These are phyloP conservation scores for Caranx melampygus DNA, from an alignment of 2,113 vertebrate genomes.

Conservation along the genomic window DNA sequence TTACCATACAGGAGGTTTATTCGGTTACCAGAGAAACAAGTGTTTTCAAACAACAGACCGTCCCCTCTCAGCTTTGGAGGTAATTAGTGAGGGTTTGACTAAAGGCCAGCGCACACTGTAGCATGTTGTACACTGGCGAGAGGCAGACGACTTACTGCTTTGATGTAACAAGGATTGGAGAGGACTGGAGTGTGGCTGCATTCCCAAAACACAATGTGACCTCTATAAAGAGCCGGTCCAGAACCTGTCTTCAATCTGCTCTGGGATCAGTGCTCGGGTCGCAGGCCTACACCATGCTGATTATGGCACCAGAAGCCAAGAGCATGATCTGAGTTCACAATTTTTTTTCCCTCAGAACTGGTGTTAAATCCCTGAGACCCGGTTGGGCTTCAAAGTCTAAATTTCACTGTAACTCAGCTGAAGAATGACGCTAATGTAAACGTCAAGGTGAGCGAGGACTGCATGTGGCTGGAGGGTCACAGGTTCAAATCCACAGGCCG, in stretches of 20 bases:
- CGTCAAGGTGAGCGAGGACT: neutral
- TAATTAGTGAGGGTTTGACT: constrained; percentile 66
- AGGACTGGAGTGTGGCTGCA: constrained; percentile 43
- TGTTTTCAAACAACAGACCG: constrained; percentile 63
- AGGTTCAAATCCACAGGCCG: constrained; percentile 5
- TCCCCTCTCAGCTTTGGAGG: constrained; percentile 45
- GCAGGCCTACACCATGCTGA: constrained; percentile 34
- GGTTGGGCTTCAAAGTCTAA: neutral
- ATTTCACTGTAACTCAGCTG: neutral
- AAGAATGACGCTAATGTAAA: neutral
- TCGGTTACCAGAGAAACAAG: constrained; percentile 70
- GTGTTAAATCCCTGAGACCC: constrained; percentile 6
- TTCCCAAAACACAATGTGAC: constrained; percentile 66
- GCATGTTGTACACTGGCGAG: constrained; percentile 41
- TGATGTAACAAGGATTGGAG: constrained; percentile 60
- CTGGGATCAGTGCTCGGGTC: constrained; percentile 40
- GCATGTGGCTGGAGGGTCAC: neutral
- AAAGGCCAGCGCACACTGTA: constrained; percentile 46
- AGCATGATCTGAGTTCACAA: constrained; percentile 15
- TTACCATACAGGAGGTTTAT: constrained; percentile 32
- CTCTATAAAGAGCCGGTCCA: constrained; percentile 31
- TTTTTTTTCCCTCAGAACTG: constrained; percentile 19
- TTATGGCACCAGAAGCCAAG: constrained; percentile 31
- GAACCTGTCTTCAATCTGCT: constrained; percentile 52
- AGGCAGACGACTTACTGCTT: constrained; percentile 47